Base-by-base conservation (phyloP, 1,140 invertebrate species). In the Augochlora pura region DNA sequence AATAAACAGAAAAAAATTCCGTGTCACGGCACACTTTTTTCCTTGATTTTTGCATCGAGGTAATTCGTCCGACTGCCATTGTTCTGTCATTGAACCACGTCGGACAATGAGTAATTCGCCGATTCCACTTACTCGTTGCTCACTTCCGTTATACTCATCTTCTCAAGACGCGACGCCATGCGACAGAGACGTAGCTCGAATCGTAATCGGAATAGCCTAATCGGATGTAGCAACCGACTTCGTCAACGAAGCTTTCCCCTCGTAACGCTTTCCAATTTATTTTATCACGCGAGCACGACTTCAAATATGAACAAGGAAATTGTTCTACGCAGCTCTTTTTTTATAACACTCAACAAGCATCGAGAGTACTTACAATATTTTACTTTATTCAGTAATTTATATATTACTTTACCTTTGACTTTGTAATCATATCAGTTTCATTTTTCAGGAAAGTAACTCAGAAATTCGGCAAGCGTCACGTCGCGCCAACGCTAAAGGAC, bases 1-100 rank as follows among this genome's bases (percentile, higher is more conserved):
- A 6, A 52, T 18, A 18, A 6, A 52, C 3, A 21, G 16, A 3
- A 46, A 23, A 79, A 49, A 59, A 74, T 79, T 79, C 62, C 21
- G 38, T 60, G 70, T 52, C 77, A 39, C 9, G 77, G 52, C 77
- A 66, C 63, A 79, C 25, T 74, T 78, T 78, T 46, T 18, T 18
- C 23, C 27, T 59, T 14, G 7, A 6, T 42, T 65, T 64, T 64
- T 12, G 18, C 62, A 59, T 59, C n/a, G 12, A 23, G 9, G 21
- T 38, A 62, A 62, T 32, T 23, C 16, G 4, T 14, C 9, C 14
- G 42, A 38, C 0, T 1, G 57, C n/a, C 52, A 52, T 72, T 64
- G 68, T 42, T 39, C 64, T 46, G 25, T 12, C 76, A 72, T 72
- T 32, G 60, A 64, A 42, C 38, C 7, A 21, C 16, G 27, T 9